Percentiles rank a stretch among this genome's conserved stretches.
Conservation (phyloP, 2,797 vertebrate species). For the Knipowitschia caucasica region DNA sequence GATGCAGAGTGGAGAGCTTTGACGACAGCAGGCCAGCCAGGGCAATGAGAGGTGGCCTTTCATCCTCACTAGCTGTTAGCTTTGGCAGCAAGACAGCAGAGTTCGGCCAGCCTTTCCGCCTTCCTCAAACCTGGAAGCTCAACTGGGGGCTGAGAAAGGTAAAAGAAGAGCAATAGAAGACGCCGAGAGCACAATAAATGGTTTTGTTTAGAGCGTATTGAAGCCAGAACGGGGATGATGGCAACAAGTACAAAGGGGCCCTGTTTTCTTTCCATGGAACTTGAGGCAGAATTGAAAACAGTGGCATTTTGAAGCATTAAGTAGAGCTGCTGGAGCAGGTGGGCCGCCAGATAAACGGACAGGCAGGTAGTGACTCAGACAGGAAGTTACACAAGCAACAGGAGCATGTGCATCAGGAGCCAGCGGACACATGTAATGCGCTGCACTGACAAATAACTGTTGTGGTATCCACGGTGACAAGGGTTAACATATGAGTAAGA, state of each 20-base stretch:
- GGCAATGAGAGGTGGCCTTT: constrained; percentile 62
- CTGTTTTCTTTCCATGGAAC: constrained; percentile 10
- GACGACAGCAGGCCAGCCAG: constrained; percentile 42
- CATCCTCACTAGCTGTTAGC: constrained; percentile 58
- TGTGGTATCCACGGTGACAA: constrained; percentile 74
- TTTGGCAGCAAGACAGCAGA: constrained; percentile 55
- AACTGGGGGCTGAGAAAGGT: constrained; percentile 24
- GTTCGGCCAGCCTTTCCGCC: constrained; percentile 42
- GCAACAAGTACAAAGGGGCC: constrained; percentile 15
- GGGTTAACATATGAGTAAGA: constrained; percentile 42
- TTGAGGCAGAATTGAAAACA: constrained; percentile 17
- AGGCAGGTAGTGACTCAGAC: constrained; percentile 58
- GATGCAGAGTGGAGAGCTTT: constrained; percentile 42
- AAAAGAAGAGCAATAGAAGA: constrained; percentile 20
- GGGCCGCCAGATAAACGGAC: constrained; percentile 59
- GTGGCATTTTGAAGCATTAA: constrained; percentile 25
- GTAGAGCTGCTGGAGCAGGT: constrained; percentile 40
- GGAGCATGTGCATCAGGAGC: constrained; percentile 37
- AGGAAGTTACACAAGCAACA: constrained; percentile 50
- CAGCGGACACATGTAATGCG: constrained; percentile 41
- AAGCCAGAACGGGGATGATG: constrained; percentile 11
- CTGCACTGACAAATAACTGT: constrained; percentile 59
- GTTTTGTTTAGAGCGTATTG: constrained; percentile 16
- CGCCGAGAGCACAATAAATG: constrained; percentile 35
- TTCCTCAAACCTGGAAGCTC: constrained; percentile 38